Evolutionary conservation across 2,113 vertebrate species (phyloP).

Genomic region (Psittacula cyanocephala): DNA sequence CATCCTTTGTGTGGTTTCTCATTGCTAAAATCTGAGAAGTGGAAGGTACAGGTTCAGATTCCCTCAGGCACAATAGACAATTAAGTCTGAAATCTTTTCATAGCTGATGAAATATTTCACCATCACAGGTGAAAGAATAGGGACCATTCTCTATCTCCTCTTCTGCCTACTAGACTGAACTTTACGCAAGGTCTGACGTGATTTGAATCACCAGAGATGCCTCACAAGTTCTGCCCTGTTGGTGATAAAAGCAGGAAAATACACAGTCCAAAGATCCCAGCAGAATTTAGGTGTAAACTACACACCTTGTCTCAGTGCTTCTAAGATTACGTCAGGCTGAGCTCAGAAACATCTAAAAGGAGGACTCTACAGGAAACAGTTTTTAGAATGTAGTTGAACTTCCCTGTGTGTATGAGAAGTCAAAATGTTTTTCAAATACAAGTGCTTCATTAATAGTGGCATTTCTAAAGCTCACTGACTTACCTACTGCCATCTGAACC

Average conservation of each 20-base stretch:
- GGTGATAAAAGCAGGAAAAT: neutral
- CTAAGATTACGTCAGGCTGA: neutral
- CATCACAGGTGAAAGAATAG: neutral
- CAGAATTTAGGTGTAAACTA: neutral
- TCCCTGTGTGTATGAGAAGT: neutral
- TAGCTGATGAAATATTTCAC: neutral
- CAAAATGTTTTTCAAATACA: neutral
- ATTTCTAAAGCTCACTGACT: neutral
- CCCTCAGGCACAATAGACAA: neutral
- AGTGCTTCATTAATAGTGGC: neutral
- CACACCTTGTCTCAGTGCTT: neutral
- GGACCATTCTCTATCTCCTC: neutral
- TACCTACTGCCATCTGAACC: conserved; percentile 89
- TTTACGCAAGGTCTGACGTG: neutral
- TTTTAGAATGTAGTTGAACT: neutral
- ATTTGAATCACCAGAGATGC: neutral
- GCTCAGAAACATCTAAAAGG: neutral
- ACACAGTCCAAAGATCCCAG: neutral
- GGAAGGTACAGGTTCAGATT: neutral
- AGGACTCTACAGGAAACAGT: neutral
- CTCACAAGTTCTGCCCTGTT: neutral
- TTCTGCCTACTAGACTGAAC: neutral
- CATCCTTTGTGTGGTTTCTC: neutral
- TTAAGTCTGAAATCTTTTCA: neutral
- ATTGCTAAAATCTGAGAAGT: neutral